Evolutionary conservation across 2,888 invertebrate genomes (phyloP), one percentile per base, ranked within the genome.

Genomic region (Cerastis leucographa): DNA sequence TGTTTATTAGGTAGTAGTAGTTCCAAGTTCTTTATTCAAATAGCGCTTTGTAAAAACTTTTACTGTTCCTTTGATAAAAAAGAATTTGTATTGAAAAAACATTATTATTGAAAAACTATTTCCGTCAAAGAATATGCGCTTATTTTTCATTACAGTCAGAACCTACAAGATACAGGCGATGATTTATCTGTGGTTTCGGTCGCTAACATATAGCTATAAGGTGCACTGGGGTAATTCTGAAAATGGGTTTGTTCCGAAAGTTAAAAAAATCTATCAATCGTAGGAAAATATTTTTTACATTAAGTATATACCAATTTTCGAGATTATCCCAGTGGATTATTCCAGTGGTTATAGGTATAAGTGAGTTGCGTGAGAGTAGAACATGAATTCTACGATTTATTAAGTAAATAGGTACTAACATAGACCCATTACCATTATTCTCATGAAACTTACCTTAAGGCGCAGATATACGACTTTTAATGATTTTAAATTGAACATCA

Each of bases 21-120:
- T 66, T 75, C 29, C 17, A 72, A 65, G 70, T 73, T 56, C 11
- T 19, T 5, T 46, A 59, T 59, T 74, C 11, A 42, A 59, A 59
- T 12, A 61, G 14, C 5, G 11, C 49, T 49, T 54, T 19, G 14
- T n/a, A 8, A 29, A 46, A 59, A 14, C 22, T 49, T 35, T 5
- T 17, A 29, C 9, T 19, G 17, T 12, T 35, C 6, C 9, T 56
- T 22, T 11, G n/a, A 14, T n/a, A 35, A 54, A 14, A 11, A 67
- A 25, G 12, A 17, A n/a, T n/a, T 49, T 51, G 9, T 25, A 17
- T 29, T 22, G n/a, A 5, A 62, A 19, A 17, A 51, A 1, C 1
- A 6, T 11, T 51, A 14, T 73, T 54, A 46, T 17, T 54, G 19
- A 35, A 7, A n/a, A 51, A 49, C 22, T 1, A 22, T 11, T 51